These are phyloP conservation scores for Pristionchus arcanus DNA, from an alignment of 2,888 invertebrate species.

Conservation along the genomic window DNA sequence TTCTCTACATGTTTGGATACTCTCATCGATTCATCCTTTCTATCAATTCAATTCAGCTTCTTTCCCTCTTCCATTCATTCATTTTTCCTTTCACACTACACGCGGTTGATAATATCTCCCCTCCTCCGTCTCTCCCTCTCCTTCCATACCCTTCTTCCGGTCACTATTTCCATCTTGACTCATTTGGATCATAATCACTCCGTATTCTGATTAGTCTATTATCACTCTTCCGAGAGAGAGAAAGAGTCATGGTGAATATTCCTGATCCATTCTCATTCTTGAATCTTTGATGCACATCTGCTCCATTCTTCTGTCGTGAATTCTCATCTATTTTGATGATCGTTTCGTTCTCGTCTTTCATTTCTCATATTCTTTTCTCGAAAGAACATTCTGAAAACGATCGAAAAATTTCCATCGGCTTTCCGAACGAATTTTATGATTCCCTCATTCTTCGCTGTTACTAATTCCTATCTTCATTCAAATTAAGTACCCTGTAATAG, in stretches of 20 bases:
- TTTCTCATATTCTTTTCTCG: constrained; percentile 5
- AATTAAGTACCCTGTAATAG: not conserved
- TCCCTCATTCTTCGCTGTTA: not conserved
- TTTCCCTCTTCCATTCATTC: not conserved
- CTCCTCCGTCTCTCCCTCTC: constrained; percentile 17
- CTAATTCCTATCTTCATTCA: not conserved
- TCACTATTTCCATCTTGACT: not conserved
- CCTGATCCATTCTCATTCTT: not conserved
- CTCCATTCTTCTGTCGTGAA: not conserved
- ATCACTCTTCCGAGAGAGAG: not conserved
- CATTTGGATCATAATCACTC: constrained; percentile 2
- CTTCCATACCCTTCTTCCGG: constrained; percentile 2
- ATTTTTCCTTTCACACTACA: constrained; percentile 13
- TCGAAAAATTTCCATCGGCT: not conserved
- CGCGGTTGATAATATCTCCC: constrained; percentile 35
- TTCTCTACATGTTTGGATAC: constrained; percentile 30
- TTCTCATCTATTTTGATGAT: constrained; percentile 13
- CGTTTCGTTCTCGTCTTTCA: not conserved
- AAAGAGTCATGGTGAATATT: not conserved
- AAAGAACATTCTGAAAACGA: not conserved
- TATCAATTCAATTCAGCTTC: constrained; percentile 29
- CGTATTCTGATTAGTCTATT: not conserved
- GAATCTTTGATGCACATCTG: not conserved
- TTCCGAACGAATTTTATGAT: not conserved
- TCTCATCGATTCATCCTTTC: constrained; percentile 16